Base-by-base conservation (phyloP, 2,113 vertebrate genomes). In the Crotalus helleri region DNA sequence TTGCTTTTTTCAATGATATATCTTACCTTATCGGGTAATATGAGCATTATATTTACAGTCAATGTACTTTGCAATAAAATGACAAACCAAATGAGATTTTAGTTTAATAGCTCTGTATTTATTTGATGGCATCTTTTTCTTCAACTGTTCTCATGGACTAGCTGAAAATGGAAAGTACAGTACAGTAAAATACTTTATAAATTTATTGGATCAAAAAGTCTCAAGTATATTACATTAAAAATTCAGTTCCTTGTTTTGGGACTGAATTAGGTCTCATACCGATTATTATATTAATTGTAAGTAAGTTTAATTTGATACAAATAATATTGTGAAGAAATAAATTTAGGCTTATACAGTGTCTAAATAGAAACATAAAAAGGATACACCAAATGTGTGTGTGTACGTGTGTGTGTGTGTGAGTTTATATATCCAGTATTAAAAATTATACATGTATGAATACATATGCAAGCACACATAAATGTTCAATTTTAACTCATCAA, bases 41-140 rank as follows among this genome's bases (percentile, higher is more conserved):
- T 46, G 44, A 88, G 29, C 86, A 88, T 91, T 91, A 88, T 85
- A 64, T 88, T 88, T 91, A 13, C 49, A 85, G 90, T 53, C 46
- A 33, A 88, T 89, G 85, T 49, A 39, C 64, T 89, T 59, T 91
- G 92, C 44, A 88, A 89, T 91, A 94, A 92, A 26, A 55, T 93
- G 91, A 86, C 55, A 94, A 85, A 85, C 89, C 55, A 92, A 64
- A 64, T 94, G 55, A 90, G 86, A 64, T 55, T 94, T 91, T 91
- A 88, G 19, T 94, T 92, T 85, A 91, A 85, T 54, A 87, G 55
- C 74, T 21, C 85, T 85, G 64, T 39, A 49, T 91, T 94, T 89
- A 92, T 94, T 69, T 57, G 61, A 91, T 88, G 85, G 44, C 92
- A 55, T 91, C 64, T 55, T 46, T 92, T 85, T 58, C 53, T 12